Evolutionary conservation across 1,140 invertebrate species (phyloP).

Genomic region (Capitella teleta): DNA sequence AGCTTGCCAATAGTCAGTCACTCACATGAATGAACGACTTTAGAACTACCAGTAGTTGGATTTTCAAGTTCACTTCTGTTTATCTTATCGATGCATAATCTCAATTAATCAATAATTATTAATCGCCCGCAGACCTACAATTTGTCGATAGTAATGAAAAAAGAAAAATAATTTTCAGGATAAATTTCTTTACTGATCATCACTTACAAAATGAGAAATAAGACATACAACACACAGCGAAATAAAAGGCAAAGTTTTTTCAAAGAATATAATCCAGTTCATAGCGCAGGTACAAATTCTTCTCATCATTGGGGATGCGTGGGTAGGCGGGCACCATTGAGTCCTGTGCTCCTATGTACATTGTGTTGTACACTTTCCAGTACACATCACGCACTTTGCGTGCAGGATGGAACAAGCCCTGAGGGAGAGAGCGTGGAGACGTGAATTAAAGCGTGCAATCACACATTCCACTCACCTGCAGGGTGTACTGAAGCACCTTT

Average conservation of each 20-base stretch:
- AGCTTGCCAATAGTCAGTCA: too few relatives aligned
- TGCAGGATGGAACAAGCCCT: conserved; percentile 97
- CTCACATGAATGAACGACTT: too few relatives aligned
- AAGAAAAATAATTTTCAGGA: background rate
- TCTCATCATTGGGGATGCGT: conserved; percentile 82
- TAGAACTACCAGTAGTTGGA: too few relatives aligned
- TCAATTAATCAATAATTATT: too few relatives aligned
- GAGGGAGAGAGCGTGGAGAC: conserved; percentile 11
- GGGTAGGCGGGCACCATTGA: conserved; percentile 96
- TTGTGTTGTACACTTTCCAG: conserved; percentile 96
- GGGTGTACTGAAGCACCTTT: conserved; percentile 88
- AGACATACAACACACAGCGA: background rate
- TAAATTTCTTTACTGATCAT: background rate
- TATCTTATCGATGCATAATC: too few relatives aligned
- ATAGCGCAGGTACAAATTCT: conserved; percentile 90
- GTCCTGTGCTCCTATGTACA: conserved; percentile 98
- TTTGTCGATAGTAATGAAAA: background rate
- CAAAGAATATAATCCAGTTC: conserved; percentile 90
- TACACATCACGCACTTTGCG: conserved; percentile 98
- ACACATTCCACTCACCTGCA: conserved; percentile 56
- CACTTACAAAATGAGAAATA: background rate
- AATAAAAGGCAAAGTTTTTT: background rate
- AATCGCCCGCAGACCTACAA: background rate
- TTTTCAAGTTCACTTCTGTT: too few relatives aligned
- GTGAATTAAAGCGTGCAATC: background rate